These are phyloP conservation scores for Hoplostethus atlanticus DNA, from an alignment of 2,797 vertebrate genomes.

Conservation along the genomic window DNA sequence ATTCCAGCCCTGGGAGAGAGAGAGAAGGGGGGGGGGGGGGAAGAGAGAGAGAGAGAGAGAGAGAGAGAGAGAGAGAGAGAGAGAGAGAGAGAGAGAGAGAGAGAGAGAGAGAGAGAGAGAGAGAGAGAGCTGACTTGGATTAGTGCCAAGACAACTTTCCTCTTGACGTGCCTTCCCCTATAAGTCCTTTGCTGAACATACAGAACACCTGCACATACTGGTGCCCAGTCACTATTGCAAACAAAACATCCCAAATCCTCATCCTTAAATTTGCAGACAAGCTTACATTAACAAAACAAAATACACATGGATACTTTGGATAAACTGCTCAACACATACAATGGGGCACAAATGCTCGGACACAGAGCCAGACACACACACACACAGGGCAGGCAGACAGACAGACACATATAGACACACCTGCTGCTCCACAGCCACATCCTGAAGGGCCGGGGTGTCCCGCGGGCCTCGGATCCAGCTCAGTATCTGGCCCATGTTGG, in stretches of 20 bases:
- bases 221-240: background rate
- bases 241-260: background rate
- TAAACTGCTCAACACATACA: slow-evolving; percentile 26
- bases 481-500: slow-evolving; percentile 84
- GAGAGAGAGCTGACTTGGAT: slow-evolving; percentile 45
- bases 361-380: background rate
- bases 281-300: slow-evolving; percentile 42
- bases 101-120: too few species aligned
- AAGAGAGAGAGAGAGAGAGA: too few species aligned
- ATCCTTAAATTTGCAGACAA: background rate
- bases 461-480: slow-evolving; percentile 83
- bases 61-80: slow-evolving; percentile 10
- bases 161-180: slow-evolving; percentile 45
- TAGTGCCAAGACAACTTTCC: slow-evolving; percentile 58
- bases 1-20: slow-evolving; percentile 68
- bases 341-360: background rate
- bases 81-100: slow-evolving; percentile 19
- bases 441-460: slow-evolving; percentile 72
- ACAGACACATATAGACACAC: slow-evolving; percentile 66
- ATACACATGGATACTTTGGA: slow-evolving; percentile 48
- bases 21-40: slow-evolving; percentile 26
- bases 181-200: slow-evolving; percentile 28
- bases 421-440: slow-evolving; percentile 84
- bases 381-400: slow-evolving; percentile 4
- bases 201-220: slow-evolving; percentile 13